Conservation (phyloP, 2,797 vertebrate genomes). For the Lophius americanus region DNA sequence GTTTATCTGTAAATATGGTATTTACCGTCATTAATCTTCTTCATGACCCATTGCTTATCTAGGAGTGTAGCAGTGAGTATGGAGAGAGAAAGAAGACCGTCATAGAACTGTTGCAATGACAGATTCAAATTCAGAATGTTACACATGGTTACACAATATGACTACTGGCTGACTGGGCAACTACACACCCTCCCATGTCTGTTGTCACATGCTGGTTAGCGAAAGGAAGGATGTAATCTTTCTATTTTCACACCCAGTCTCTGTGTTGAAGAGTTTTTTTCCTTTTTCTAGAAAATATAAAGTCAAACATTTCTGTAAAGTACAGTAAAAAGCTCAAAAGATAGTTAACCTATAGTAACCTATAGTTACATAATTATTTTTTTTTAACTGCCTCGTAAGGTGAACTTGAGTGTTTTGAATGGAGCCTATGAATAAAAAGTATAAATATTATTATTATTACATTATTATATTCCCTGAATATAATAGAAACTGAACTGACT, state of each 20-base stretch:
- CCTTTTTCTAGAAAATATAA: no score
- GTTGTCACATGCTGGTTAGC: slow-evolving; percentile 44
- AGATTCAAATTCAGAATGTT: slow-evolving; percentile 44
- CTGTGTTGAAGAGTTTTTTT: background rate
- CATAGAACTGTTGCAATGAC: slow-evolving; percentile 18
- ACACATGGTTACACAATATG: slow-evolving; percentile 44
- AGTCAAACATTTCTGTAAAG: no score
- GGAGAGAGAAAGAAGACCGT: slow-evolving; percentile 11
- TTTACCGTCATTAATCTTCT: background rate
- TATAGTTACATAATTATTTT: no score
- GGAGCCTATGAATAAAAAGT: no score
- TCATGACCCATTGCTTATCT: background rate
- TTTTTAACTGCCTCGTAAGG: no score
- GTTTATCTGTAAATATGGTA: background rate
- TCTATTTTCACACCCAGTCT: slow-evolving; percentile 17
- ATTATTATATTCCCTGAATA: no score
- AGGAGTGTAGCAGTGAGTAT: background rate
- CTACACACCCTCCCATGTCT: slow-evolving; percentile 35
- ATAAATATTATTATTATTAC: no score
- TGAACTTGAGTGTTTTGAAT: no score
- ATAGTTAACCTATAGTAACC: no score
- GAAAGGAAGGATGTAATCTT: slow-evolving; percentile 23
- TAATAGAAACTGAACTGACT: no score
- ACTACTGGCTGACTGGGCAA: slow-evolving; percentile 31
- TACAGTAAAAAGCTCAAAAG: no score